Conservation (phyloP, 2,888 invertebrate species). For the Ptilodon capucinus region DNA sequence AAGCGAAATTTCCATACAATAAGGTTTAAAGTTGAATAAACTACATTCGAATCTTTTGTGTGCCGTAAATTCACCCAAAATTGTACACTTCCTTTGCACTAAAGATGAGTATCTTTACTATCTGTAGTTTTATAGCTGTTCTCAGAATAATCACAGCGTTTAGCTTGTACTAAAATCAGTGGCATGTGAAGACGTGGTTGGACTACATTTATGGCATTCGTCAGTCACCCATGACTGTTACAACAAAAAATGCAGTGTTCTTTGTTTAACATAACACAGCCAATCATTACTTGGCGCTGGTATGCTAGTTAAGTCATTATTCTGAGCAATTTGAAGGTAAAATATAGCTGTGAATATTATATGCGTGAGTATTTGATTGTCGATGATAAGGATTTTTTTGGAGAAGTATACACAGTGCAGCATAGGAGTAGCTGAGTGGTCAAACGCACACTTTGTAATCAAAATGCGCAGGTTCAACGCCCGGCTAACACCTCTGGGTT, state of each 20-base stretch:
- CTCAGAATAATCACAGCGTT: constrained; percentile 30
- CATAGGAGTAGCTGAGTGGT: too few species aligned
- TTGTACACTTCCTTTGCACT: constrained; percentile 21
- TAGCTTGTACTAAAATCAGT: constrained; percentile 39
- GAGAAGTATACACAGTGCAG: too few species aligned
- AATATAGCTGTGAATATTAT: neutral
- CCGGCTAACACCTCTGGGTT: too few species aligned
- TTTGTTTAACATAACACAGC: constrained; percentile 35
- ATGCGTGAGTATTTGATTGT: neutral
- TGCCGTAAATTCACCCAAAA: constrained; percentile 20
- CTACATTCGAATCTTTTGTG: constrained; percentile 17
- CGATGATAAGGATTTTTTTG: neutral
- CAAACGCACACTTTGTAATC: too few species aligned
- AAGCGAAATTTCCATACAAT: too few species aligned
- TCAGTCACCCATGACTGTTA: constrained; percentile 43
- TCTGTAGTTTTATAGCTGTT: constrained; percentile 34
- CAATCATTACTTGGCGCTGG: constrained; percentile 38
- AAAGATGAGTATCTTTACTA: constrained; percentile 26
- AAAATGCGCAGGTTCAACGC: too few species aligned
- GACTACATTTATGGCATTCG: constrained; percentile 34
- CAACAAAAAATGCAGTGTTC: constrained; percentile 32
- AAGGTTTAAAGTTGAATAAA: constrained; percentile 11
- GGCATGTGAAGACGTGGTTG: constrained; percentile 41
- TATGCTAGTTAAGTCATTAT: constrained; percentile 47
- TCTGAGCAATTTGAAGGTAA: constrained; percentile 20